phyloP scores from a whole-genome alignment of 2,797 vertebrate species.

The Gallinago solitaria region DNA sequence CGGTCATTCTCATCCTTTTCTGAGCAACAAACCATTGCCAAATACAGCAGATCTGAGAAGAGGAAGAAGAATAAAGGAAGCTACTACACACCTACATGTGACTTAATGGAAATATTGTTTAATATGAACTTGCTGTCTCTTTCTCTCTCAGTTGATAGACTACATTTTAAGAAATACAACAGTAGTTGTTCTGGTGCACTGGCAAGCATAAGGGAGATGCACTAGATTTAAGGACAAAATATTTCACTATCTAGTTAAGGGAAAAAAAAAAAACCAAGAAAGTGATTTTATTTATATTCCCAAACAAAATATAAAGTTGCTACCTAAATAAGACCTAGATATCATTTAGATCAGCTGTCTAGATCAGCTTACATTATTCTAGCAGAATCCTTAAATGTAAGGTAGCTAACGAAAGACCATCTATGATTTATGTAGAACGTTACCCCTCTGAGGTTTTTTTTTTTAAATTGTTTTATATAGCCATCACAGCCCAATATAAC shows the following conservation, averaged over 20 bases:
- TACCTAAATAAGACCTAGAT: not conserved
- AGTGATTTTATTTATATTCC: not conserved
- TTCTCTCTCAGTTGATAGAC: not conserved
- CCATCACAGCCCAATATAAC: not conserved
- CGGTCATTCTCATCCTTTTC: rapidly evolving
- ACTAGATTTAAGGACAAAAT: not conserved
- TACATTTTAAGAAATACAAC: not conserved
- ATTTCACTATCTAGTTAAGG: not conserved
- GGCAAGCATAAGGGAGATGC: not conserved
- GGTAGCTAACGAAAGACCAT: not conserved
- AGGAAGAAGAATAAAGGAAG: not conserved
- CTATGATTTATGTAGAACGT: not conserved
- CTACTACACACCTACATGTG: not conserved
- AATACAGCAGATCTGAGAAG: not conserved
- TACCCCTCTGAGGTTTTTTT: not conserved
- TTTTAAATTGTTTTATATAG: not conserved
- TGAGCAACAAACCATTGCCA: not conserved
- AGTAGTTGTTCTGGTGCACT: not conserved
- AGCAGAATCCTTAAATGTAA: not conserved
- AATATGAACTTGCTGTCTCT: not conserved
- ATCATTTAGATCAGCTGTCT: not conserved
- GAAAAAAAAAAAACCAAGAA: not conserved
- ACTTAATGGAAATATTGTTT: not conserved
- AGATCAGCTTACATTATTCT: not conserved
- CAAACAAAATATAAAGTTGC: not conserved